Base-by-base conservation (phyloP, 2,113 vertebrate genomes). In the Puffinus mauretanicus region DNA sequence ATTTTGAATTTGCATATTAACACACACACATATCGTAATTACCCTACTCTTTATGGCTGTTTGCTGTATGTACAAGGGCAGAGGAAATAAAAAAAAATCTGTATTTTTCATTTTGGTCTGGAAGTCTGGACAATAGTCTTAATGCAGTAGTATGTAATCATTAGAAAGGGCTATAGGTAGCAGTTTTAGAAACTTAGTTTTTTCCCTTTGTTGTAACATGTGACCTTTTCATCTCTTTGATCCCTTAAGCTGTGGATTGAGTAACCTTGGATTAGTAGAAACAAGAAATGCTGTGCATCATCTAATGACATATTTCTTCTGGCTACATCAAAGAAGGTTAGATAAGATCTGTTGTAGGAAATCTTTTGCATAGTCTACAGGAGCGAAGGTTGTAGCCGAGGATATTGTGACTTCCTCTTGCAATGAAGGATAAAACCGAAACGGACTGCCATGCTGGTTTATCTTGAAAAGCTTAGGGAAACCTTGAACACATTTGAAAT, bases 211-310 rank as follows among this genome's bases (percentile, higher is more conserved):
- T 93, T 89, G 30, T 66, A 92, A 78, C 4, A 3, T 47, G 18
- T 76, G 80, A 77, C 89, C 86, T 93, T 94, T 97, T 95, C 29
- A 86, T 80, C 65, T 88, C 60, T 95, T 90, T 97, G 86, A 94
- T 95, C 83, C 69, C 29, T 49, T 93, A 84, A 90, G 32, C 72
- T 82, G 42, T 42, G 46, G 49, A 42, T 49, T 85, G 60, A 1
- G 9, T 93, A 97, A 93, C 95, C 93, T 96, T 94, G 96, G 92
- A 97, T 97, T 95, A 97, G 94, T 88, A 81, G 90, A 98, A 92
- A 94, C 75, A 88, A 86, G 81, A 94, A 96, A 58, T 82, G 65
- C 69, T 65, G 38, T 65, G 73, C 40, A 25, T 66, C 60, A 61
- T 82, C 27, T 72, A 86, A 84, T 94, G 86, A 81, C 90, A 90